phyloP scores from a whole-genome alignment of 2,113 vertebrate species.

The Sinocyclocheilus grahami region DNA sequence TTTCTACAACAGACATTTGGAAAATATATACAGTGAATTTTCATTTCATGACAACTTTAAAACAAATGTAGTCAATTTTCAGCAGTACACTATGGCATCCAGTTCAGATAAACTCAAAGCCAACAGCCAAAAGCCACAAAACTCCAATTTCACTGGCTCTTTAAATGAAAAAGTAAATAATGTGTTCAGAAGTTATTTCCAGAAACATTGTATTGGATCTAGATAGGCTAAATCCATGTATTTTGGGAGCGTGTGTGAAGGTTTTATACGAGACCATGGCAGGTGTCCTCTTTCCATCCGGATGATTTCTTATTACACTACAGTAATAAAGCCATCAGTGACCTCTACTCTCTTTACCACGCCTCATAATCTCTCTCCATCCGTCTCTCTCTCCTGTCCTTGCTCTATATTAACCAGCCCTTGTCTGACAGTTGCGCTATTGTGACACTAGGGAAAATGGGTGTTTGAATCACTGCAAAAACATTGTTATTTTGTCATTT shows the following conservation, averaged over 20 bases:
- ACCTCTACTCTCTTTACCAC: slow-evolving; percentile 41
- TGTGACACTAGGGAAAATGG: not conserved
- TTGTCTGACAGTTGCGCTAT: not conserved
- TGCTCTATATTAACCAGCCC: not conserved
- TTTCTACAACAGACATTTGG: not conserved
- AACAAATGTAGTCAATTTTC: not conserved
- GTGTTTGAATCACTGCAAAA: not conserved
- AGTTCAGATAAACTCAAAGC: not conserved
- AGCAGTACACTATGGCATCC: not conserved
- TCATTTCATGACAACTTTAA: not conserved
- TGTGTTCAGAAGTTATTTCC: not conserved
- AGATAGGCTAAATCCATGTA: not conserved
- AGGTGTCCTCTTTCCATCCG: slow-evolving; percentile 40
- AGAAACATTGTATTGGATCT: not conserved
- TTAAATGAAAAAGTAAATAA: not conserved
- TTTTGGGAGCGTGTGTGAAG: slow-evolving; percentile 13
- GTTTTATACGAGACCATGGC: not conserved
- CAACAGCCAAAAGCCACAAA: not conserved
- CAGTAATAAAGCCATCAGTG: slow-evolving; percentile 46
- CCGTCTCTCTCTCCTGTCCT: not conserved
- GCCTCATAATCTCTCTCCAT: slow-evolving; percentile 30
- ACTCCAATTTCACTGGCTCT: not conserved
- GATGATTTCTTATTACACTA: slow-evolving; percentile 41
- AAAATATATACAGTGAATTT: not conserved
- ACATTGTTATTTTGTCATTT: not conserved